phyloP scores from a whole-genome alignment of 2,797 vertebrate genomes.

The Lagorchestes hirsutus region DNA sequence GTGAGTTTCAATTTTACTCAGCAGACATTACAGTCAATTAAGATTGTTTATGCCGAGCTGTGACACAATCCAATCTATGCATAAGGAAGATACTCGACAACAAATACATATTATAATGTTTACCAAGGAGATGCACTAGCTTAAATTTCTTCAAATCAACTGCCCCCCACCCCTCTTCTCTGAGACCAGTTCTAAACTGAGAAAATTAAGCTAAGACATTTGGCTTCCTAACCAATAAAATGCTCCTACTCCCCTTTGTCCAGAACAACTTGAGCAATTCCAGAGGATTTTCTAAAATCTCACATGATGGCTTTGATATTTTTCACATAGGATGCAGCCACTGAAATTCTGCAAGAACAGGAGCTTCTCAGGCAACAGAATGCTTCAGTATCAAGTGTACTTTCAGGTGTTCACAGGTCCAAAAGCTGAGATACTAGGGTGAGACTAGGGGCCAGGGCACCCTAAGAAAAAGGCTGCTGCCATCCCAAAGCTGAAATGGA shows the following conservation, averaged over 20 bases:
- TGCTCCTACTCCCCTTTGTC: neutral
- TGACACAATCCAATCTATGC: neutral
- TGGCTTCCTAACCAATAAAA: neutral
- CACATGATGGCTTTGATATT: conserved; percentile 63
- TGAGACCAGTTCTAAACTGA: neutral
- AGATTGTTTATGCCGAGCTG: neutral
- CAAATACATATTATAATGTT: conserved; percentile 1
- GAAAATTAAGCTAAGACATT: neutral
- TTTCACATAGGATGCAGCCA: conserved; percentile 68
- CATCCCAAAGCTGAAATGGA: neutral
- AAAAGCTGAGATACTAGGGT: conserved; percentile 45
- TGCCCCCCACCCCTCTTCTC: neutral
- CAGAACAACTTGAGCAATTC: neutral
- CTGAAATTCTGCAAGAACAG: conserved; percentile 53
- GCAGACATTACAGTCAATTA: neutral
- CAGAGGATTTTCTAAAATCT: conserved; percentile 38
- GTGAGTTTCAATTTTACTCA: neutral
- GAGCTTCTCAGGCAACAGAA: conserved; percentile 46
- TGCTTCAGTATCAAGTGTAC: conserved; percentile 53
- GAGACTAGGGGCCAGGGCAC: neutral
- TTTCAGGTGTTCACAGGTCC: conserved; percentile 64
- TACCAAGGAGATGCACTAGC: neutral
- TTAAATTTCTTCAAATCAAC: conserved; percentile 16
- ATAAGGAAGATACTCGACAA: neutral
- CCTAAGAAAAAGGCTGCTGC: conserved; percentile 10